Base-by-base conservation (phyloP, 2,113 vertebrate species). In the Chitala chitala region DNA sequence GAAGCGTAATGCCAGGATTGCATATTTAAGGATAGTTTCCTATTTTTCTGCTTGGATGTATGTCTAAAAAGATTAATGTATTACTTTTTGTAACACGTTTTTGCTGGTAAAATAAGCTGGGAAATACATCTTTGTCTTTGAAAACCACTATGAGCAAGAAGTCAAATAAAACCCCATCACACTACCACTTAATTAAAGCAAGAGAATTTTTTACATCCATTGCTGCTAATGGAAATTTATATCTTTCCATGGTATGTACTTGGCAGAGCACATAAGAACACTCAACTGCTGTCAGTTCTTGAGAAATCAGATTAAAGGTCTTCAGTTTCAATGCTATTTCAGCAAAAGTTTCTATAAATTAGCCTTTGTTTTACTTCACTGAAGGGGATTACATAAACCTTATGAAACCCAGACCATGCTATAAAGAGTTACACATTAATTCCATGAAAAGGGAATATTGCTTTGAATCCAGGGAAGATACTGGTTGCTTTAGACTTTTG, bases 381-480 rank as follows among this genome's bases (percentile, higher is more conserved):
- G 51, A 6, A 59, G 51, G 78, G 48, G 44, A 73, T 17, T 44
- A 33, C 36, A 29, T 71, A 69, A 77, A 78, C 73, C 75, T 71
- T n/a, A 42, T 58, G 75, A 77, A 68, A 33, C 82, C 77, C 75
- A 77, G n/a, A n/a, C n/a, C n/a, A n/a, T n/a, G n/a, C 78, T 82
- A 77, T 73, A 82, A 82, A 72, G 75, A 26, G 12, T 54, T 81
- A 71, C 79, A 73, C 74, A 78, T 46, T 17, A 64, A 68, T 75
- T 77, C 80, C 77, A 77, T 74, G 76, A 71, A 72, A 76, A 73
- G 77, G 80, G 82, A 85, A 84, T 87, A 81, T 84, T 82, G 77
- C 84, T 85, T 83, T 86, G 80, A 85, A 83, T 86, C 81, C 83
- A 82, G 79, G 81, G 82, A 85, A 76, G 82, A 84, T 81, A n/a